Percentiles rank a stretch among this genome's conserved stretches.
Conservation (phyloP, 2,888 invertebrate species). For the Stegophylla sp. region DNA sequence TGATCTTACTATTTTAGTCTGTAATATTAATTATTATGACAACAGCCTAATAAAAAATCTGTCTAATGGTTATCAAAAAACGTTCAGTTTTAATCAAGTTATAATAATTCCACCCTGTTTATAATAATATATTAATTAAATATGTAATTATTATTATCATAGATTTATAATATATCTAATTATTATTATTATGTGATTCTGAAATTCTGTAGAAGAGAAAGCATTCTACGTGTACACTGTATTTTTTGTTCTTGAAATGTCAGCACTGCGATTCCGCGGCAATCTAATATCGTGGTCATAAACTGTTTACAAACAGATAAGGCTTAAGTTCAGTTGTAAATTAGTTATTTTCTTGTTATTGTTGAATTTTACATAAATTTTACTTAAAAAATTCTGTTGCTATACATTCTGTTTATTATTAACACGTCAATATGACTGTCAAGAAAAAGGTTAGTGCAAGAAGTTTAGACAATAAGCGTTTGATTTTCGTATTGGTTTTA, state of each 20-base stretch:
- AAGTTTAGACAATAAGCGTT: not conserved
- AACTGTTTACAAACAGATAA: slow-evolving; percentile 55
- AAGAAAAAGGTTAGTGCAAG: slow-evolving; percentile 58
- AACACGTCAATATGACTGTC: slow-evolving; percentile 48
- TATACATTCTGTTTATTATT: not conserved
- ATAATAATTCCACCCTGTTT: no score
- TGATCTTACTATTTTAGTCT: no score
- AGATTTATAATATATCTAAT: no score
- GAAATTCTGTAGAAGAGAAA: no score
- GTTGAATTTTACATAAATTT: not conserved
- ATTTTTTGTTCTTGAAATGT: not conserved
- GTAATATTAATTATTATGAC: no score
- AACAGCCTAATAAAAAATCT: no score
- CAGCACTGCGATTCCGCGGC: not conserved
- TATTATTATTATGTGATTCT: no score
- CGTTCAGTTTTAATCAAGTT: no score
- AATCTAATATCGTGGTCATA: slow-evolving; percentile 16
- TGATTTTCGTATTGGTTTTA: not conserved
- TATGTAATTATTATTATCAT: no score
- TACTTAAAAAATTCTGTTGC: not conserved
- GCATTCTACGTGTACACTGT: not conserved
- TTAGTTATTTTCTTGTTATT: slow-evolving; percentile 20
- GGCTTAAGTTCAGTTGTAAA: not conserved
- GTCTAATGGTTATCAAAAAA: no score
- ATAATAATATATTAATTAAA: no score